Evolutionary conservation across 92 coral and sea anemone species (phyloP).

Genomic region (Heliopora coerulea): DNA sequence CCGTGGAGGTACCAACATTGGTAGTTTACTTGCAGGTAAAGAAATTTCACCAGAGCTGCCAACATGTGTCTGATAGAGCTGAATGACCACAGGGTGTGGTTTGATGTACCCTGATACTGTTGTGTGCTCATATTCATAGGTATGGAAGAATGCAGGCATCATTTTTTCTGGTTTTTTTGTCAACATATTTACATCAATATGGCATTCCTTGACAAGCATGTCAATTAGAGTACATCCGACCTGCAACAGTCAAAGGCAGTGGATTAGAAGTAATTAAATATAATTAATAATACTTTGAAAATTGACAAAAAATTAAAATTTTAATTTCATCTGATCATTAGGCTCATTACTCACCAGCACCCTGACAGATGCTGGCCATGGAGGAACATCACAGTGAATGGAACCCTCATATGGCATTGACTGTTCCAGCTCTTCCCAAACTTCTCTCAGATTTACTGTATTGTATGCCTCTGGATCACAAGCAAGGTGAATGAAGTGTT

Average conservation of each 20-base stretch:
- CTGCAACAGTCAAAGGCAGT: constrained; percentile 36
- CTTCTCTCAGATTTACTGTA: constrained; percentile 77
- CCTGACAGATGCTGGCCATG: constrained; percentile 94
- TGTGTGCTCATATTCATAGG: constrained; percentile 86
- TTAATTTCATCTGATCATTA: no score
- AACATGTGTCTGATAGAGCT: constrained; percentile 79
- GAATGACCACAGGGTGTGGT: constrained; percentile 85
- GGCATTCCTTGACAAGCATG: constrained; percentile 74
- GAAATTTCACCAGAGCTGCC: constrained; percentile 88
- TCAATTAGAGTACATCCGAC: constrained; percentile 93
- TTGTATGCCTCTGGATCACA: constrained; percentile 63
- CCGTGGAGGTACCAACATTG: constrained; percentile 97
- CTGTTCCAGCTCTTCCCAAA: constrained; percentile 79
- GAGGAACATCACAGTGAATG: constrained; percentile 73
- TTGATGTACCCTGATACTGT: constrained; percentile 83
- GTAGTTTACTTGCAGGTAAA: constrained; percentile 87
- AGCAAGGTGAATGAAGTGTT: constrained; percentile 69
- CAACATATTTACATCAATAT: constrained; percentile 74
- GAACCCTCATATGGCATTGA: constrained; percentile 81
- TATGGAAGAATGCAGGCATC: constrained; percentile 89
- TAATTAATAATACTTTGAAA: no score
- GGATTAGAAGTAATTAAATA: no score
- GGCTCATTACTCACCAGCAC: constrained; percentile 76
- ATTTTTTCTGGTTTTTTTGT: constrained; percentile 71
- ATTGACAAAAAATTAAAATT: no score